Evolutionary conservation across 2,113 vertebrate species (phyloP).

Genomic region (Elachura formosa): DNA sequence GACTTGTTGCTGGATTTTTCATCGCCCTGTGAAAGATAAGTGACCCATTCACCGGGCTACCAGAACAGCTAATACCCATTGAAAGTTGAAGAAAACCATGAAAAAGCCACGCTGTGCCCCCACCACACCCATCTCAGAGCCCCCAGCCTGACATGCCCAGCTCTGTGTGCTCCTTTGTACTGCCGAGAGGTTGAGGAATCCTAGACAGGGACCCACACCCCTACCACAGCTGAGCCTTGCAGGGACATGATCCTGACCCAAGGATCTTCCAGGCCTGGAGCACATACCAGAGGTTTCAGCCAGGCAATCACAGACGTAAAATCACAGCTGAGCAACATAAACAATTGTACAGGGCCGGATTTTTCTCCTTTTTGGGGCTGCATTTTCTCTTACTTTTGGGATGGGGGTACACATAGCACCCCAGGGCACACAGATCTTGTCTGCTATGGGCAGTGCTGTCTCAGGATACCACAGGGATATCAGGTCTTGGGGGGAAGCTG

Average conservation of each 20-base stretch:
- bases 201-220: background rate
- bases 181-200: accelerated
- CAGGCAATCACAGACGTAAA: background rate
- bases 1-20: background rate
- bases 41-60: background rate
- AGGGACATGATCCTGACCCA: background rate
- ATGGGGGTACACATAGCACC: background rate
- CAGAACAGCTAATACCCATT: background rate
- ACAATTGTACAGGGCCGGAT: background rate
- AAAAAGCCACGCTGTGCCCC: background rate
- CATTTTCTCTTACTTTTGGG: background rate
- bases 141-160: accelerated
- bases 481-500: background rate
- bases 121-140: background rate
- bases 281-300: background rate
- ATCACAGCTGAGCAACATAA: background rate
- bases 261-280: background rate
- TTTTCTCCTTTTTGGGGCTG: background rate
- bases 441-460: background rate
- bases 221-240: background rate
- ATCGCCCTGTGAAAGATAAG: background rate
- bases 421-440: background rate
- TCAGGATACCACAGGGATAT: background rate
- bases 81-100: background rate
- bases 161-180: background rate